A percentile compares a stretch with the other conserved stretches of the same genome.
phyloP scores from a whole-genome alignment of 2,888 invertebrate genomes.

The Dioctria rufipes region DNA sequence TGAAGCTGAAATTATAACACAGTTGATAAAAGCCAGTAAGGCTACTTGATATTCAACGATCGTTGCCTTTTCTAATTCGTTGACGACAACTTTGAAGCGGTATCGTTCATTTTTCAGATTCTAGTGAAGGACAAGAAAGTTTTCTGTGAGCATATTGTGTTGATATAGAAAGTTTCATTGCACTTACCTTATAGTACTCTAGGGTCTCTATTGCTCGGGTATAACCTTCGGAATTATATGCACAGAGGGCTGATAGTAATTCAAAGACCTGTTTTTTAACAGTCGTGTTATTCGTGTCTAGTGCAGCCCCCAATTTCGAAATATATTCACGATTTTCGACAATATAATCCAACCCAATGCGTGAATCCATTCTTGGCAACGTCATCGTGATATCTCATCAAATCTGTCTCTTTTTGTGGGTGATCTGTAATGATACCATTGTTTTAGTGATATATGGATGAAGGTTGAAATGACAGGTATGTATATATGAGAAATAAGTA shows the following conservation, averaged over 20 bases:
- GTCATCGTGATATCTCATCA: conserved; percentile 54
- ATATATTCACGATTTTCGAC: conserved; percentile 95
- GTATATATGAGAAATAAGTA: too few relatives aligned
- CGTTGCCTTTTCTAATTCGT: conserved; percentile 86
- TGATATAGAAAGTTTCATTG: too few relatives aligned
- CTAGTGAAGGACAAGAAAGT: conserved; percentile 72
- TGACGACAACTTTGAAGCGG: conserved; percentile 89
- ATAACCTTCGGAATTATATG: conserved; percentile 93
- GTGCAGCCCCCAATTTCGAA: conserved; percentile 90
- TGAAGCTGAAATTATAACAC: conserved; percentile 92
- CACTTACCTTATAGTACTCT: conserved; percentile 89
- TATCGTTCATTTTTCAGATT: conserved; percentile 89
- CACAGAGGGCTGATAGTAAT: conserved; percentile 93
- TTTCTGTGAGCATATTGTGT: background rate
- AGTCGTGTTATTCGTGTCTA: conserved; percentile 90
- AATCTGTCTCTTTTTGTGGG: background rate
- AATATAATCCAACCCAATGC: conserved; percentile 94
- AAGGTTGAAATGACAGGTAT: too few relatives aligned
- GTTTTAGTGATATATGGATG: background rate
- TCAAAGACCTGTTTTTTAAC: conserved; percentile 98
- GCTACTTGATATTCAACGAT: conserved; percentile 92
- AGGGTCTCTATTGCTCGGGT: conserved; percentile 90
- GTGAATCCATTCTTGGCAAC: conserved; percentile 83
- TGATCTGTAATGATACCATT: background rate
- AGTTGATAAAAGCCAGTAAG: conserved; percentile 94